Conservation (phyloP, 2,888 invertebrate species). For the Parascotia fuliginaria region DNA sequence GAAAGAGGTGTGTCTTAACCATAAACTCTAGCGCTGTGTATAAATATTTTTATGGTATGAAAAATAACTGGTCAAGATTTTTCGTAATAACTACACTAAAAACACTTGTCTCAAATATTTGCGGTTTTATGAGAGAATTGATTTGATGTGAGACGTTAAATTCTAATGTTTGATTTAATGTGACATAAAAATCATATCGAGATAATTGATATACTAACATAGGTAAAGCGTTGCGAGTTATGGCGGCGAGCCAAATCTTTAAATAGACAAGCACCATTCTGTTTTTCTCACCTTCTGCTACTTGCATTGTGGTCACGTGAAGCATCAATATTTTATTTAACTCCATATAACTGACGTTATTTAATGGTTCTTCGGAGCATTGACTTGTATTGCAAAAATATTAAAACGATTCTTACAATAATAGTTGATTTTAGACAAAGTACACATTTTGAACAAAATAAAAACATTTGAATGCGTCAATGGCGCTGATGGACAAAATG, state of each 20-base stretch:
- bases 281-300: conserved; percentile 73
- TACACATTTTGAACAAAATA: too few species aligned
- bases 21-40: conserved; percentile 12
- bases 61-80: conserved; percentile 11
- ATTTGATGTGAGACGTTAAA: conserved; percentile 36
- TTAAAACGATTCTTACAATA: too few species aligned
- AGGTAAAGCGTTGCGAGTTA: conserved; percentile 61
- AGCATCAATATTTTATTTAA: conserved; percentile 42
- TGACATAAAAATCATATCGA: conserved; percentile 57
- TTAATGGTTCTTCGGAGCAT: too few species aligned
- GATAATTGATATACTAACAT: conserved; percentile 71
- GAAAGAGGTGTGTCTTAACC: conserved; percentile 43
- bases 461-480: too few species aligned
- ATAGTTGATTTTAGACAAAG: too few species aligned
- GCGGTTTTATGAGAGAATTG: not conserved
- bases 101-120: conserved; percentile 9
- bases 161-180: conserved; percentile 45
- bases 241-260: conserved; percentile 72
- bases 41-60: conserved; percentile 11
- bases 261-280: conserved; percentile 68
- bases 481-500: too few species aligned
- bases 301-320: conserved; percentile 74
- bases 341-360: conserved; percentile 34
- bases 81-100: conserved; percentile 17
- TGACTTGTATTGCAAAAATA: too few species aligned